Percentiles rank a stretch among this genome's conserved stretches.
Conservation (phyloP, 2,113 vertebrate species). For the Alexandromys fortis region DNA sequence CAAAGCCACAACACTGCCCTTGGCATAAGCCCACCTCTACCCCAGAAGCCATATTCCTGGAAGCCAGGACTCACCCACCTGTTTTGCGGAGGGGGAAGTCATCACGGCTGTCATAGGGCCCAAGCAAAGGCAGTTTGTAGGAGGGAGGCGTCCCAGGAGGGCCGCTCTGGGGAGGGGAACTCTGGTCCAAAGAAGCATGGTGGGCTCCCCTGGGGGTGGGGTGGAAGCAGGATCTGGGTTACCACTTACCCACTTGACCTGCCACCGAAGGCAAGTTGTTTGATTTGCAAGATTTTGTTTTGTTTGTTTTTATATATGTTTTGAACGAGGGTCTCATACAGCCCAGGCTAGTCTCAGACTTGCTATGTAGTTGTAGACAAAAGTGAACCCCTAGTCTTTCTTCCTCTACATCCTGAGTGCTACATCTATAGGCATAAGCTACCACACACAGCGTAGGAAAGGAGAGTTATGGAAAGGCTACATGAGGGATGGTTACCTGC, state of each 20-base stretch:
- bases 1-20: background rate
- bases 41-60: background rate
- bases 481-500: too few relatives aligned
- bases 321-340: background rate
- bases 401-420: background rate
- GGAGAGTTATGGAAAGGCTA: background rate
- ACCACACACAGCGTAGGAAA: background rate
- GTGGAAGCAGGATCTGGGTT: background rate
- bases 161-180: constrained; percentile 94
- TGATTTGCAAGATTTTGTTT: background rate
- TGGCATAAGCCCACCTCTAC: background rate
- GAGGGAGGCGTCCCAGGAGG: constrained; percentile 88
- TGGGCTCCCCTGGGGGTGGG: constrained; percentile 89
- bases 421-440: background rate
- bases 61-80: constrained; percentile 84
- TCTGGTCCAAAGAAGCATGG: constrained; percentile 95
- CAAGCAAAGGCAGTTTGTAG: constrained; percentile 93
- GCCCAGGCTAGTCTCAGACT: background rate
- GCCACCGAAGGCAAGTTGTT: background rate
- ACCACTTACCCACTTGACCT: background rate
- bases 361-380: background rate
- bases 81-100: constrained; percentile 98
- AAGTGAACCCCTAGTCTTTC: background rate
- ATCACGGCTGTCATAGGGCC: constrained; percentile 93
- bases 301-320: background rate